These are phyloP conservation scores for Psophia crepitans DNA, from an alignment of 2,113 vertebrate species.

Conservation along the genomic window DNA sequence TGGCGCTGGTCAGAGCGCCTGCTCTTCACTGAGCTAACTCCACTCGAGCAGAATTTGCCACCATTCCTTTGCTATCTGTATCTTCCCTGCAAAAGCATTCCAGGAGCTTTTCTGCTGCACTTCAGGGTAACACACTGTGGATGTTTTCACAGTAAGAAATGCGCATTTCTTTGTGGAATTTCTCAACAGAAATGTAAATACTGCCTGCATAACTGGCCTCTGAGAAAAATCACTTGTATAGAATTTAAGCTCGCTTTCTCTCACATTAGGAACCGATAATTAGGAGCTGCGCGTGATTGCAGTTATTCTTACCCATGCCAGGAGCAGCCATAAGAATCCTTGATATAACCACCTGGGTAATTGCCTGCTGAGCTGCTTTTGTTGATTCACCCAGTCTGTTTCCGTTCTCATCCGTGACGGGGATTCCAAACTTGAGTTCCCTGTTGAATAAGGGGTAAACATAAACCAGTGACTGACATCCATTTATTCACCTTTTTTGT, in stretches of 20 bases:
- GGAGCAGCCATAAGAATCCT: constrained; percentile 97
- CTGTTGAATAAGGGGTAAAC: constrained; percentile 64
- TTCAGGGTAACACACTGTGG: background rate
- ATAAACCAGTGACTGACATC: background rate
- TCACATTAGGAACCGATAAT: background rate
- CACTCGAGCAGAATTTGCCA: background rate
- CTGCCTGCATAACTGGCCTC: background rate
- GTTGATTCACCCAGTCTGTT: constrained; percentile 91
- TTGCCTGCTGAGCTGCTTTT: constrained; percentile 92
- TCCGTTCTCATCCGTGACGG: constrained; percentile 89
- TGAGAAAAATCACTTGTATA: background rate
- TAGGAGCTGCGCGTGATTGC: background rate
- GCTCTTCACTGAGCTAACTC: background rate
- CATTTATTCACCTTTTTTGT: background rate
- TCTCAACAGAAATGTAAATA: background rate
- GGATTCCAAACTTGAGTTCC: constrained; percentile 92
- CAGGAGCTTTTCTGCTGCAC: background rate
- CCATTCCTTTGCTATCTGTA: background rate
- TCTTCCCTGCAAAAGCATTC: background rate
- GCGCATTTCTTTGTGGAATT: background rate
- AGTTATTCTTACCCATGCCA: constrained; percentile 88
- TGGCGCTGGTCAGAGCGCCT: background rate
- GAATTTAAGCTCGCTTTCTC: background rate
- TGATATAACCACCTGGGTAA: constrained; percentile 92
- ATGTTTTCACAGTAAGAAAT: background rate